Base-by-base conservation (phyloP, 2,797 vertebrate genomes). In the Dallia pectoralis region DNA sequence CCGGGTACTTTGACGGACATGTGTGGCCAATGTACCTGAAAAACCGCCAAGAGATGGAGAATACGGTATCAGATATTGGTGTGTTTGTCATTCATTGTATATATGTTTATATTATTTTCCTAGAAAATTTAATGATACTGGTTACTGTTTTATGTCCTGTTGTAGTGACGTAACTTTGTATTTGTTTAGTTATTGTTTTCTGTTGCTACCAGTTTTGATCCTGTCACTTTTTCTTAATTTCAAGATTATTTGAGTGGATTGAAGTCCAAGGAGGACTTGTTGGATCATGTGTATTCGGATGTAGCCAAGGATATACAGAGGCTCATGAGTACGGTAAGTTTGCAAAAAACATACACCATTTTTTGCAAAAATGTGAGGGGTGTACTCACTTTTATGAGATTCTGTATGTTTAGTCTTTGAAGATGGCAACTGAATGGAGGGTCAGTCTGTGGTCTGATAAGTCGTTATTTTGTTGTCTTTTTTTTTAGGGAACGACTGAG, bases 1-100 rank as follows among this genome's bases (percentile, higher is more conserved):
- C 94, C 0, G 95, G 94, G 2, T 97, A 96, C 81, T 98, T 98
- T 70, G 95, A 98, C 29, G 90, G 94, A 86, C 90, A 98, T 0
- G 96, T 99, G 81, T 98, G 97, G 97, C 97, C 96, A 49, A 98
- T 96, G 96, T 97, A 97, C 86, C 81, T 96, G 66, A 95, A 94
- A 84, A 94, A 97, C 79, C 93, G 89, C 63, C 81, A 69, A 64
- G 93, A 95, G 85, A 88, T 97, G 88, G 93, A 96, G 81, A 81
- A 79, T 61, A 79, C 79, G 67, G 69, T 85, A 16, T 88, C 84
- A 40, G 91, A 87, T 19, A 76, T 97, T 4, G 90, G 97, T 97
- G 88, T 86, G 92, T 80, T 63, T 40, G 51, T 33, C 29, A 33
- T 22, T 67, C 47, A 27, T 44, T 44, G 53, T 27, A 22, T 9